Percentiles rank a stretch among this genome's conserved stretches.
Conservation (phyloP, 2,888 invertebrate species). For the Ornithoptera alexandrae region DNA sequence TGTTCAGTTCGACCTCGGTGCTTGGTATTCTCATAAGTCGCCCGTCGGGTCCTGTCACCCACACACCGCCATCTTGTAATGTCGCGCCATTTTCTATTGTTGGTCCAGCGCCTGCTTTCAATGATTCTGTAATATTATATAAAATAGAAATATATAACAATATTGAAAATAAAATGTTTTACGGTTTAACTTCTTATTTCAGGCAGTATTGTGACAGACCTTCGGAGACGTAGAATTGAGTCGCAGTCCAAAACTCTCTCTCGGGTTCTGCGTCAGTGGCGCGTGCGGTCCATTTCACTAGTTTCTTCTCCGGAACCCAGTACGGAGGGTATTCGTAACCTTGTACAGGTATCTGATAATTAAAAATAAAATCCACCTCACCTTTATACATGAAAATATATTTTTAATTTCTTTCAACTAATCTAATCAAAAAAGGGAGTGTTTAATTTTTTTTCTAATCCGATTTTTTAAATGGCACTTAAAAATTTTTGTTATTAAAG, state of each 20-base stretch:
- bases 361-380: neutral
- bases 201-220: conserved; percentile 43
- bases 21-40: conserved; percentile 56
- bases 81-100: conserved; percentile 66
- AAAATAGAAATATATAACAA: neutral
- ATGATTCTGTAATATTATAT: conserved; percentile 47
- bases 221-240: conserved; percentile 68
- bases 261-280: conserved; percentile 56
- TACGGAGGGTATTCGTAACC: conserved; percentile 49
- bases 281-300: conserved; percentile 61
- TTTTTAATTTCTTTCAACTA: too few species aligned
- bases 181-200: too few species aligned
- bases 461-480: too few species aligned
- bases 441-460: too few species aligned
- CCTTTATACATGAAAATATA: neutral
- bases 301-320: conserved; percentile 58
- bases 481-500: too few species aligned
- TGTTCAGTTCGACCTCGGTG: conserved; percentile 50
- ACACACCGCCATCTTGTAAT: conserved; percentile 70
- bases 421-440: too few species aligned
- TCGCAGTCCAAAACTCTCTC: conserved; percentile 65
- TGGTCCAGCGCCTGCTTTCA: conserved; percentile 66
- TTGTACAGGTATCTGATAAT: conserved; percentile 51
- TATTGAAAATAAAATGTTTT: neutral
- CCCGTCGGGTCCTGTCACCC: conserved; percentile 61